Base-by-base conservation (phyloP, 1,140 invertebrate species). In the Rhagoletis pomonella region DNA sequence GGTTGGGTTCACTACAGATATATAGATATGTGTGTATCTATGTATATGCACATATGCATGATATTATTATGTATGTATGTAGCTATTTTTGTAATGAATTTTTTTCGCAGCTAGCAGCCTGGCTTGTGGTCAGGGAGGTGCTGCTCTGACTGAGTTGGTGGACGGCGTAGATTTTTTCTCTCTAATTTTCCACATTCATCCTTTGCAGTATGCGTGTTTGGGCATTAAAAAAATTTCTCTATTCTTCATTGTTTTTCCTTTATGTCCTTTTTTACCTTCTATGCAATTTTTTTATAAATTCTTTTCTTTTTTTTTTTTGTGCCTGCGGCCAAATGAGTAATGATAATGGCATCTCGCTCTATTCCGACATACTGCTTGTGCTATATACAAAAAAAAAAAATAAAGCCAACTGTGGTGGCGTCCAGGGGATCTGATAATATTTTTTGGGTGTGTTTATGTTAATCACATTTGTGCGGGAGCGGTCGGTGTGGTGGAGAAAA, bases 381-480 rank as follows among this genome's bases (percentile, higher is more conserved):
- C 17, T 44, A 17, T 12, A 62, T 62, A 62, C 9, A 4, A 29
- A 73, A 73, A 29, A 73, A 10, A 14, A 73, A 44, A 29, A 17
- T 29, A 67, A 67, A 73, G 5, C 39, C 4, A 73, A 73, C 39
- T 39, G 42, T 17, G 67, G 14, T 6, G 67, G 29, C 5, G 42
- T 12, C 39, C 4, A 44, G 9, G 42, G 88, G 87, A 90, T 87
- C 89, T 91, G 90, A 92, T 91, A 91, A 91, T 91, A 91, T 91
- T 91, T 91, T 91, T 81, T 81, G 73, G 73, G 91, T 91, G 91
- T 92, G 91, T 91, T 91, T 91, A 91, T 91, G 91, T 91, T 91
- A 91, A 91, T 91, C 91, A 90, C 81, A 67, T 69, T 55, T 44
- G 50, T 19, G 85, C 17, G 58, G 85, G 58, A 1, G 69, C 4